These are phyloP conservation scores for Galeruca laticollis DNA, from an alignment of 2,888 invertebrate species.

Conservation along the genomic window DNA sequence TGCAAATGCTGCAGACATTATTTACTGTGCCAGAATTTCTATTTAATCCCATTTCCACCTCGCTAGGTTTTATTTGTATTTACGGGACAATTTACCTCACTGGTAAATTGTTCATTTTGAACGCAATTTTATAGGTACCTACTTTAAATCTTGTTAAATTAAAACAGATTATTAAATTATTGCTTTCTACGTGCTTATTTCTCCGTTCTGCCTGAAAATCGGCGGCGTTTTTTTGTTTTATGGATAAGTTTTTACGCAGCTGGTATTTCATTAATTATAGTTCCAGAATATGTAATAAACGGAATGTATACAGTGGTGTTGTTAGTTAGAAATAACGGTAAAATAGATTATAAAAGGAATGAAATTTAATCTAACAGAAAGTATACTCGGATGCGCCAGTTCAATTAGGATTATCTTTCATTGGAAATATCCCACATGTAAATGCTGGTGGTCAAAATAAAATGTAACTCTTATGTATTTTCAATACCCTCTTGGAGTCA, in stretches of 20 bases:
- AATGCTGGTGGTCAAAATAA: too few relatives aligned
- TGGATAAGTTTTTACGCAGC: background rate
- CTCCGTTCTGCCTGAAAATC: background rate
- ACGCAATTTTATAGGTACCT: constrained; percentile 6
- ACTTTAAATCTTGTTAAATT: constrained; percentile 13
- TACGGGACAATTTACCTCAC: constrained; percentile 25
- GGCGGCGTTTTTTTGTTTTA: background rate
- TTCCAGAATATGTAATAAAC: background rate
- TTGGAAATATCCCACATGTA: too few relatives aligned
- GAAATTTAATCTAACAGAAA: background rate
- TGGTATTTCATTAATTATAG: background rate
- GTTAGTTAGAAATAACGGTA: background rate
- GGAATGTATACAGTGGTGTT: background rate
- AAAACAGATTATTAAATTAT: constrained; percentile 15
- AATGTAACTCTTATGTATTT: too few relatives aligned
- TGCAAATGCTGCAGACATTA: constrained; percentile 44
- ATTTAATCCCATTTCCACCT: constrained; percentile 47
- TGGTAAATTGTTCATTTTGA: constrained; percentile 17
- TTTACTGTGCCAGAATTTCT: constrained; percentile 42
- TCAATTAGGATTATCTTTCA: too few relatives aligned
- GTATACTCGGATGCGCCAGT: too few relatives aligned
- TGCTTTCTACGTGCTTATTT: constrained; percentile 6
- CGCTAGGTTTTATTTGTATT: constrained; percentile 37
- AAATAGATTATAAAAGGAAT: background rate
- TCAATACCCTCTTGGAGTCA: too few relatives aligned